Conservation (phyloP, 2,888 invertebrate species). For the Blastobasis adustella region DNA sequence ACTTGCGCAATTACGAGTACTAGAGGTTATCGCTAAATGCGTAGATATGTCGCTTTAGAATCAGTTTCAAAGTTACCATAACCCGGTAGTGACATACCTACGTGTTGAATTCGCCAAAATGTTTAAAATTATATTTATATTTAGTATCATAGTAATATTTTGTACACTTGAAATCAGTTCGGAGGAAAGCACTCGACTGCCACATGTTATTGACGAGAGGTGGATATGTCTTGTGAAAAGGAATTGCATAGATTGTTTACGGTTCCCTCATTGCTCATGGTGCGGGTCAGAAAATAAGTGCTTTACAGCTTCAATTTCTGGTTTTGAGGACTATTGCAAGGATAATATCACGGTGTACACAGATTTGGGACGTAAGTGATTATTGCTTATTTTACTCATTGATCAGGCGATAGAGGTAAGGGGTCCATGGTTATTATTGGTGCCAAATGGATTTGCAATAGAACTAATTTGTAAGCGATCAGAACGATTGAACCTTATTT, state of each 20-base stretch:
- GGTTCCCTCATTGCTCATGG: constrained; percentile 58
- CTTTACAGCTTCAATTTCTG: constrained; percentile 34
- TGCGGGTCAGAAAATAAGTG: constrained; percentile 47
- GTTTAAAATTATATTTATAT: neutral
- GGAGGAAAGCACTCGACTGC: constrained; percentile 6
- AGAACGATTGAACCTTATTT: no score
- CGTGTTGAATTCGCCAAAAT: no score
- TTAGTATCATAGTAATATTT: neutral
- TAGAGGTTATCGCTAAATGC: constrained; percentile 57
- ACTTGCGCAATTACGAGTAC: constrained; percentile 26
- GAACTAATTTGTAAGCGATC: no score
- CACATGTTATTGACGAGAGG: constrained; percentile 36
- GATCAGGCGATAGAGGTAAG: no score
- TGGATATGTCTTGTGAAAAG: constrained; percentile 54
- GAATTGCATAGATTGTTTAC: constrained; percentile 50
- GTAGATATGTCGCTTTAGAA: constrained; percentile 23
- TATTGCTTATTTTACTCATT: neutral
- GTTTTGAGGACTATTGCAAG: constrained; percentile 32
- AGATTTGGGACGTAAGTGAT: constrained; percentile 42
- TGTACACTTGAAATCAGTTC: no score
- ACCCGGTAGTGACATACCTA: neutral
- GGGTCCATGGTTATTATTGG: no score
- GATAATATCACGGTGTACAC: constrained; percentile 37
- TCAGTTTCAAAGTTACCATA: constrained; percentile 1
- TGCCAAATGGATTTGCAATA: no score